phyloP scores from a whole-genome alignment of 2,888 invertebrate genomes.

The Diploptera punctata region DNA sequence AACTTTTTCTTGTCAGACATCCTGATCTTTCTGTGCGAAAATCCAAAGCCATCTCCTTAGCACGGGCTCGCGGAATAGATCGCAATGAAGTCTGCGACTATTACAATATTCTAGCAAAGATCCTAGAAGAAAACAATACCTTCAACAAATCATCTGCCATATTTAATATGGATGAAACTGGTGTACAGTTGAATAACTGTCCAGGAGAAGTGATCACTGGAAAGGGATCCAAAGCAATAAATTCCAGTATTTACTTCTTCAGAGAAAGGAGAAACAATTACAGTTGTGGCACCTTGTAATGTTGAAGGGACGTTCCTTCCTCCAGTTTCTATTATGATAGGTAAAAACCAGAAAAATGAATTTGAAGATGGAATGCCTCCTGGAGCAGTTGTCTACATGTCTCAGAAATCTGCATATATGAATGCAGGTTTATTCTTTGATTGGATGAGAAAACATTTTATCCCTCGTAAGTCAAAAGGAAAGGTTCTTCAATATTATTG shows the following conservation, averaged over 20 bases:
- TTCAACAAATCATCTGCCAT: background rate
- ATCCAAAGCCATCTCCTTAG: background rate
- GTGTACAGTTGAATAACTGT: too few species aligned
- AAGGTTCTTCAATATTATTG: too few species aligned
- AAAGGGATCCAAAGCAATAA: too few species aligned
- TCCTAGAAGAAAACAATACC: background rate
- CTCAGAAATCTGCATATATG: too few species aligned
- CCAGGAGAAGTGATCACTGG: too few species aligned
- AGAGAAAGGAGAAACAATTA: background rate
- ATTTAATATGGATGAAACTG: too few species aligned
- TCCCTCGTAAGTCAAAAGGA: too few species aligned
- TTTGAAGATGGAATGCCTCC: too few species aligned
- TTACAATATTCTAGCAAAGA: too few species aligned
- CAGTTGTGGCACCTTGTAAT: background rate
- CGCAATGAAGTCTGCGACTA: background rate
- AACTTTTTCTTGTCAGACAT: background rate
- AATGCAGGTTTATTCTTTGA: too few species aligned
- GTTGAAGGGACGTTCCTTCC: background rate
- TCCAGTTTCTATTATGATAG: background rate
- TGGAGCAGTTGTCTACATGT: too few species aligned
- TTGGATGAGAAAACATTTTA: too few species aligned
- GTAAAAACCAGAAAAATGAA: background rate
- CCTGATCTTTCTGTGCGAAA: slow-evolving; percentile 7
- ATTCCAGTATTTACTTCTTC: background rate
- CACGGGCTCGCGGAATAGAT: background rate